phyloP scores from a whole-genome alignment of 1,140 invertebrate species.

The Monochamus saltuarius region DNA sequence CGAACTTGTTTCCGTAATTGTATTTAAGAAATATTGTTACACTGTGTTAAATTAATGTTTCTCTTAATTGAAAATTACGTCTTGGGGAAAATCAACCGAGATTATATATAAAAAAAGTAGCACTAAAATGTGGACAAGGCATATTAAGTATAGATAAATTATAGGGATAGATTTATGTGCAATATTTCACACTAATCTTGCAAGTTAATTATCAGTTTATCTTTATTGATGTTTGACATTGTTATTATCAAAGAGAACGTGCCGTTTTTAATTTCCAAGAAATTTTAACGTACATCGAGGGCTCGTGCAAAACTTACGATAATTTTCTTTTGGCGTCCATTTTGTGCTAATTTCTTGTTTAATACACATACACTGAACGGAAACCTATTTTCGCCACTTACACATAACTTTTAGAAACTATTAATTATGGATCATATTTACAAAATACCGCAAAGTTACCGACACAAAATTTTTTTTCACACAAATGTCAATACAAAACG shows the following conservation, averaged over 20 bases:
- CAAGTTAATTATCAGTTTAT: not conserved
- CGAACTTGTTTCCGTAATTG: too few species aligned
- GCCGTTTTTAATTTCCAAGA: conserved; percentile 10
- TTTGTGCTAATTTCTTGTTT: conserved; percentile 18
- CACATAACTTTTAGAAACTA: conserved; percentile 9
- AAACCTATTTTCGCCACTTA: not conserved
- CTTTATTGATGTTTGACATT: not conserved
- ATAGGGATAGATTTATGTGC: not conserved
- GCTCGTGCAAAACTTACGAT: conserved; percentile 25
- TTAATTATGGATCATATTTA: conserved; percentile 6
- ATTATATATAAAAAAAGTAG: too few species aligned
- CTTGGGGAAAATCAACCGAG: too few species aligned
- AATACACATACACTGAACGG: conserved; percentile 9
- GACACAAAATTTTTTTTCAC: conserved; percentile 2
- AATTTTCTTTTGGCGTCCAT: conserved; percentile 46
- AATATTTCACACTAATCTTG: not conserved
- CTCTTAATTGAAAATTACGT: too few species aligned
- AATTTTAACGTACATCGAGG: not conserved
- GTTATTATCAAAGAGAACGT: conserved; percentile 4
- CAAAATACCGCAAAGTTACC: conserved; percentile 7
- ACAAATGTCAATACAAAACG: conserved; percentile 12
- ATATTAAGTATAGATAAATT: not conserved
- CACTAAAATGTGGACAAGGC: too few species aligned
- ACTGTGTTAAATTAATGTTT: too few species aligned
- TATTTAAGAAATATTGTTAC: too few species aligned